A percentile compares a stretch with the other conserved stretches of the same genome.
phyloP scores from a whole-genome alignment of 2,888 invertebrate genomes.

The Drosophila dives region DNA sequence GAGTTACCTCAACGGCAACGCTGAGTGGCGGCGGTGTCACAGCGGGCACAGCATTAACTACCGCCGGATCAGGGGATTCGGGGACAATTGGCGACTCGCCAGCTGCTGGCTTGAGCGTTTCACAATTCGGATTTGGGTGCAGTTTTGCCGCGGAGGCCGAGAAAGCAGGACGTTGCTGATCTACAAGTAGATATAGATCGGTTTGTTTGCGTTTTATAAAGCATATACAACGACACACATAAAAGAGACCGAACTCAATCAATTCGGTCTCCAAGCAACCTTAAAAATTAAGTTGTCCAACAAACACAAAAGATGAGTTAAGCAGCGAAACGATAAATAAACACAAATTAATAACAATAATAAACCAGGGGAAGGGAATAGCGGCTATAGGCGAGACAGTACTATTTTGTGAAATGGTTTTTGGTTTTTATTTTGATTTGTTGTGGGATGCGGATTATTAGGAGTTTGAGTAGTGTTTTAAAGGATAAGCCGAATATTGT shows the following conservation, averaged over 20 bases:
- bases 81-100: constrained; percentile 36
- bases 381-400: constrained; percentile 25
- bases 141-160: constrained; percentile 85
- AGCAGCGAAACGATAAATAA: constrained; percentile 47
- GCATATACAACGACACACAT: constrained; percentile 62
- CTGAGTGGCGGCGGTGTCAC: constrained; percentile 60
- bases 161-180: constrained; percentile 86
- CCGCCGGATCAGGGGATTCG: constrained; percentile 9
- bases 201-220: constrained; percentile 70
- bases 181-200: constrained; percentile 85
- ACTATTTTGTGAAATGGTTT: constrained; percentile 31
- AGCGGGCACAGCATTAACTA: constrained; percentile 47
- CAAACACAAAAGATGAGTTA: constrained; percentile 24
- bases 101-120: constrained; percentile 57
- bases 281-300: constrained; percentile 77
- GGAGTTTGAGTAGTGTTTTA: constrained; percentile 23
- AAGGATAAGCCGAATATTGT: constrained; percentile 5
- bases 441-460: constrained; percentile 12
- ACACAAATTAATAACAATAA: constrained; percentile 28
- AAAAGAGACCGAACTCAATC: constrained; percentile 59
- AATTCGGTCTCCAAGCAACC: constrained; percentile 59
- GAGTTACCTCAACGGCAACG: constrained; percentile 60
- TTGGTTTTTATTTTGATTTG: constrained; percentile 6
- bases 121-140: constrained; percentile 80
- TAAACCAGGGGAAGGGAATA: constrained; percentile 27